Evolutionary conservation across 1,140 invertebrate species (phyloP), one percentile per base, ranked within the genome.

Genomic region (Heliothis subflexa): DNA sequence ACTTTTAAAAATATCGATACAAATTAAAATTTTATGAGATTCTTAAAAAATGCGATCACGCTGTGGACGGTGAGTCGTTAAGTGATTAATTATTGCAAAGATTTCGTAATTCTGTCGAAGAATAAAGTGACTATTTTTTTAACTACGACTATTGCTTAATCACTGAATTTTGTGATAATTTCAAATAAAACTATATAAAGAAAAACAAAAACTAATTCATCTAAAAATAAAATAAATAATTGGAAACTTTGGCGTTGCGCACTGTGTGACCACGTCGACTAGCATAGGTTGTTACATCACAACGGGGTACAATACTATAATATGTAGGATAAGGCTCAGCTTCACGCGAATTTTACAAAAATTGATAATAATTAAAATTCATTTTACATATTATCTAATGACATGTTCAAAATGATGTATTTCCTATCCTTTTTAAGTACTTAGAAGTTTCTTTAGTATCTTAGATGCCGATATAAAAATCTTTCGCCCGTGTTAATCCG

Each of bases 281-380:
- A 73, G 71, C 71, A 73, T 73, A 57, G 7, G 71, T 73, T 73
- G 71, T 55, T 47, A 68, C 52, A 72, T 73, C 54, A 73, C 70
- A 72, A 52, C 52, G 28, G 59, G 18, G 25, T 55, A 72, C 49
- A 54, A 72, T 55, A 72, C 52, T 73, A 73, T 33, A 73, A 9
- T 40, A 70, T 9, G 25, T 54, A 54, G 47, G 25, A 70, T 25
- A 47, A 59, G 33, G 71, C 71, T 54, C 71, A 55, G 71, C 55
- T 45, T 59, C 47, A 50, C 64, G 47, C 64, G 18, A 50, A 50
- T 52, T 45, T 50, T 52, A 68, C 50, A 52, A 68, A 68, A 68
- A 68, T 16, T 4, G 40, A 47, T 68, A 52, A 50, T 64, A 18
- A 47, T 64, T 45, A 64, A 40, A 64, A 45, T 47, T 47, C n/a